Conservation (phyloP, 92 coral and sea anemone species). For the Palythoa grandiflora region DNA sequence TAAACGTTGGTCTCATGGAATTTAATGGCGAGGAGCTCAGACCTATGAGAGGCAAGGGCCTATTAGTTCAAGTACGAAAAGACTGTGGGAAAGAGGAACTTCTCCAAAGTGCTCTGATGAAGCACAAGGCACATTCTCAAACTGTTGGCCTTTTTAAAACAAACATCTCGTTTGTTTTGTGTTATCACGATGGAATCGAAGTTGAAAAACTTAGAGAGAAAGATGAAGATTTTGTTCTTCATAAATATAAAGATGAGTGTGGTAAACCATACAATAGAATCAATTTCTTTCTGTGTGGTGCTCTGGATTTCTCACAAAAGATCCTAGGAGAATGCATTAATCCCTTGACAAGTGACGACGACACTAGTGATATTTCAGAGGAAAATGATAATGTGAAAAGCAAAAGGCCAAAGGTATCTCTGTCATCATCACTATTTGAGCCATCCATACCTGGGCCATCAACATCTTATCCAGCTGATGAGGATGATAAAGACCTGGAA, state of each 20-base stretch:
- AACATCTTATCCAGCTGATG: background rate
- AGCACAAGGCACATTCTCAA: conserved; percentile 42
- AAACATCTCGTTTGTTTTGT: conserved; percentile 42
- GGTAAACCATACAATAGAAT: no score
- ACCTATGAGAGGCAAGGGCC: conserved; percentile 36
- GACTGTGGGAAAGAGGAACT: conserved; percentile 40
- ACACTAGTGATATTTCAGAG: background rate
- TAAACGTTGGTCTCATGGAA: conserved; percentile 16
- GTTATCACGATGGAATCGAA: conserved; percentile 29
- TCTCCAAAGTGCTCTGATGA: conserved; percentile 25
- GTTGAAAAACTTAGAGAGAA: conserved; percentile 19
- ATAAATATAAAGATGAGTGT: conserved; percentile 22
- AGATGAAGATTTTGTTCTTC: conserved; percentile 20
- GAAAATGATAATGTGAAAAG: background rate
- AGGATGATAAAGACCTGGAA: background rate
- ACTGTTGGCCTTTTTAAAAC: conserved; percentile 7
- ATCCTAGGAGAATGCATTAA: background rate
- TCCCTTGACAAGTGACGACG: background rate
- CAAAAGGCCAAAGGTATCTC: background rate
- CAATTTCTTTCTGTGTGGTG: no score
- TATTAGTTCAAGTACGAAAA: conserved; percentile 20
- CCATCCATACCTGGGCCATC: conserved; percentile 3
- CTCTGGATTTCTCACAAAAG: no score
- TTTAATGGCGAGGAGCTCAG: background rate
- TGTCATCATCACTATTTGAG: background rate